These are phyloP conservation scores for Thamnaconus septentrionalis DNA, from an alignment of 2,113 vertebrate genomes.

Conservation along the genomic window DNA sequence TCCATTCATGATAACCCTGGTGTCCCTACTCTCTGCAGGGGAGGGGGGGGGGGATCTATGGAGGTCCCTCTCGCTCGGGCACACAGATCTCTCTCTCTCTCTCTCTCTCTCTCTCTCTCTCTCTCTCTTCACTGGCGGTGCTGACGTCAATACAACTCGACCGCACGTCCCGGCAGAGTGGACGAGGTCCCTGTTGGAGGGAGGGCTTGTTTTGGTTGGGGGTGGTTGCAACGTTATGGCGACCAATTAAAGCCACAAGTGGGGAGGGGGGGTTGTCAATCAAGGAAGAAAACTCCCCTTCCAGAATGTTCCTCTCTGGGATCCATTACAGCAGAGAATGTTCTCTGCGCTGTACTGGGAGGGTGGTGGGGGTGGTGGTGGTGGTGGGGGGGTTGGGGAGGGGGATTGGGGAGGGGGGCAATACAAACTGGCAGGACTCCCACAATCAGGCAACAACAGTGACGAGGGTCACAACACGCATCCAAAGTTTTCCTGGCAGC, in stretches of 20 bases:
- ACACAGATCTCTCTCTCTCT: slow-evolving; percentile 27
- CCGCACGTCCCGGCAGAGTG: too few species aligned
- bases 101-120: slow-evolving; percentile 5
- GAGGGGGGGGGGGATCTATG: slow-evolving; percentile 41
- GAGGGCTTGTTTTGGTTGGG: not conserved
- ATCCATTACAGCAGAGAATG: slow-evolving; percentile 30
- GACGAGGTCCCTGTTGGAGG: too few species aligned
- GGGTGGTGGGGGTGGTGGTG: too few species aligned
- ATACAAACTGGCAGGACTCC: slow-evolving; percentile 39
- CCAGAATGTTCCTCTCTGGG: slow-evolving; percentile 26
- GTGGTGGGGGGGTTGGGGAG: too few species aligned
- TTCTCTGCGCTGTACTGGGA: not conserved
- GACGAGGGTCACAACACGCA: slow-evolving; percentile 44
- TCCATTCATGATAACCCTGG: slow-evolving; percentile 66
- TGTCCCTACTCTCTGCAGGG: slow-evolving; percentile 35
- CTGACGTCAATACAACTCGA: slow-evolving; percentile 16
- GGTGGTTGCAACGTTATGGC: slow-evolving; percentile 38
- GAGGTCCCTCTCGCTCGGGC: slow-evolving; percentile 27
- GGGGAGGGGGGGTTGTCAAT: slow-evolving; percentile 13
- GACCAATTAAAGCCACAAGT: slow-evolving; percentile 51
- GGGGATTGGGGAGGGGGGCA: too few species aligned
- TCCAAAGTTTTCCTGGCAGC: slow-evolving; percentile 60
- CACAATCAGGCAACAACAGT: slow-evolving; percentile 55
- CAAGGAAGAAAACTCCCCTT: slow-evolving; percentile 34
- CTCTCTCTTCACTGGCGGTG: not conserved